phyloP scores from a whole-genome alignment of 2,113 vertebrate species.

The Suncus etruscus region DNA sequence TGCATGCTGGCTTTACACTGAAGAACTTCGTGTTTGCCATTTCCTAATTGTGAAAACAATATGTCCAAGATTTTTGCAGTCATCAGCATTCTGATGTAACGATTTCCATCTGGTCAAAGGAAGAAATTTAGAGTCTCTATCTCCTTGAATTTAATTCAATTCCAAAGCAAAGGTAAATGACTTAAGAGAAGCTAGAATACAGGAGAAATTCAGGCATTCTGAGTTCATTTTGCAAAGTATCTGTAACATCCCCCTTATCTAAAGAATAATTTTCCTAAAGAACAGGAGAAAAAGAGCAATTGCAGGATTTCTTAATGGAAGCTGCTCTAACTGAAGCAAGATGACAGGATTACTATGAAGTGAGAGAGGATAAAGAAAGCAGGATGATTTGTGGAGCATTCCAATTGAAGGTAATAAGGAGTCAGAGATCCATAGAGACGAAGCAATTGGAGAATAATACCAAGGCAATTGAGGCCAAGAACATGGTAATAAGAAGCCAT shows the following conservation, averaged over 20 bases:
- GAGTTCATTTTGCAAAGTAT: conserved; percentile 27
- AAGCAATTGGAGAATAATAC: conserved; percentile 64
- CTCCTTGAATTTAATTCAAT: conserved; percentile 72
- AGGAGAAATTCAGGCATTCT: conserved; percentile 67
- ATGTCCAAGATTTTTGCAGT: conserved; percentile 81
- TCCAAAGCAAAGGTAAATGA: conserved; percentile 72
- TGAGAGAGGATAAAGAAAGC: conserved; percentile 58
- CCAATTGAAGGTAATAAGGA: conserved; percentile 67
- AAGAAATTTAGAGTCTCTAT: conserved; percentile 74
- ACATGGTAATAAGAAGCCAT: conserved; percentile 43
- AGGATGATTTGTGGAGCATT: conserved; percentile 47
- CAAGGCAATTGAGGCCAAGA: conserved; percentile 41
- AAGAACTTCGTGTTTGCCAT: conserved; percentile 78
- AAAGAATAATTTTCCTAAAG: conserved; percentile 62
- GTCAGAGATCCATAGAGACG: conserved; percentile 60
- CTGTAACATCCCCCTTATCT: conserved; percentile 35
- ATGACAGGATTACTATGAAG: conserved; percentile 65
- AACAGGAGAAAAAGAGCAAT: conserved; percentile 61
- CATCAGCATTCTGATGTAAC: conserved; percentile 84
- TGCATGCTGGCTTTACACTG: conserved; percentile 68
- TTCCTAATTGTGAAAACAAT: conserved; percentile 83
- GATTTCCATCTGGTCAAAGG: conserved; percentile 83
- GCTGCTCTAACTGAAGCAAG: conserved; percentile 76
- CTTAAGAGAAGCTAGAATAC: conserved; percentile 63
- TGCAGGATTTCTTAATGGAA: conserved; percentile 67